A percentile compares a stretch with the other conserved stretches of the same genome.
Conservation (phyloP, 2,797 vertebrate species). For the Pipistrellus nathusii region DNA sequence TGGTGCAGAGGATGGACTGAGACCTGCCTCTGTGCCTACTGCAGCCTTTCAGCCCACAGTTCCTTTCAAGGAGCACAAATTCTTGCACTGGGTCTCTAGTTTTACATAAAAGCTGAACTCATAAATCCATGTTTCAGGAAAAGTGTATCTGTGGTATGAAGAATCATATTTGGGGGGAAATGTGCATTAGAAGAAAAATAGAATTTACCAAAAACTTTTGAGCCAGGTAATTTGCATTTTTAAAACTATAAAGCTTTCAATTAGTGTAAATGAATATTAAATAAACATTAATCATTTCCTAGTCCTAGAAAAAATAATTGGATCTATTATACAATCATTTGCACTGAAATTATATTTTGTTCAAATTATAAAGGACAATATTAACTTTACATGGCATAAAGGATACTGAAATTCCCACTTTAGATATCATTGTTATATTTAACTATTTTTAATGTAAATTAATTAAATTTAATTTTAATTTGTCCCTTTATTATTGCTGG, state of each 20-base stretch:
- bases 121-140: constrained; percentile 42
- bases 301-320: background rate
- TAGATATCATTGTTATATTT: background rate
- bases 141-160: background rate
- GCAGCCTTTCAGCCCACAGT: no score
- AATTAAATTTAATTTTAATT: background rate
- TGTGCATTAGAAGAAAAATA: background rate
- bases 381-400: background rate
- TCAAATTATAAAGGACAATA: constrained; percentile 42
- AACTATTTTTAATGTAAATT: background rate
- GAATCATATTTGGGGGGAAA: background rate
- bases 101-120: background rate
- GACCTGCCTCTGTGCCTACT: no score
- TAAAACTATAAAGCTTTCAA: constrained; percentile 8
- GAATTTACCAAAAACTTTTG: background rate
- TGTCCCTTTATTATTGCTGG: background rate
- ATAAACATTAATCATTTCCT: constrained; percentile 25
- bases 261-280: background rate
- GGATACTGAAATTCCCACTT: background rate
- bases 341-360: background rate
- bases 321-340: constrained; percentile 35
- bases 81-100: background rate
- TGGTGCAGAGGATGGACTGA: no score
- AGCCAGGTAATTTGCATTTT: background rate
- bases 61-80: no score